Evolutionary conservation across 2,113 vertebrate genomes (phyloP).

Genomic region (Hyperoodon ampullatus): DNA sequence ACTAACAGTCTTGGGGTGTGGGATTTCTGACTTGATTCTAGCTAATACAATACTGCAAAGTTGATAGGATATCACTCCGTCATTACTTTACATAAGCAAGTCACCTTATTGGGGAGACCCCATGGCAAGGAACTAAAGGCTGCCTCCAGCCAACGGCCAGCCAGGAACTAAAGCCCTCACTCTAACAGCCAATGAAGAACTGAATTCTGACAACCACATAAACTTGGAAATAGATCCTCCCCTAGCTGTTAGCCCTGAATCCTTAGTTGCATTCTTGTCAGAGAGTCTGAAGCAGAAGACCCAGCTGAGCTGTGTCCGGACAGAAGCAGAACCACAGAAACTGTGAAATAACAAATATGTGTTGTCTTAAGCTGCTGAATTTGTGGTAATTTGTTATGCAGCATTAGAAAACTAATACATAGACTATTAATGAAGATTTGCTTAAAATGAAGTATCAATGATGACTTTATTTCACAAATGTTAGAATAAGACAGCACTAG

Average conservation of each 20-base stretch:
- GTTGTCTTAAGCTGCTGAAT: neutral
- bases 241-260: neutral
- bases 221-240: neutral
- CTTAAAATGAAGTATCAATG: neutral
- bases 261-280: neutral
- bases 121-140: neutral
- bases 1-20: accelerated
- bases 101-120: neutral
- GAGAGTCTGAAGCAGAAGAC: neutral
- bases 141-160: neutral
- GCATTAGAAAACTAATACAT: neutral
- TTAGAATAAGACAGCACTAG: neutral
- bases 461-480: neutral
- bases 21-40: neutral
- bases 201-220: neutral
- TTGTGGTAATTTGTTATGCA: neutral
- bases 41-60: neutral
- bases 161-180: neutral
- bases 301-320: neutral
- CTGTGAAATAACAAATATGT: neutral
- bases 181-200: neutral
- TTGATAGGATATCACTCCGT: neutral
- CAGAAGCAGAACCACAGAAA: neutral
- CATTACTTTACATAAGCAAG: neutral
- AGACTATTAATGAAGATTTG: neutral